phyloP scores from a whole-genome alignment of 2,888 invertebrate genomes.

The Serripes groenlandicus region DNA sequence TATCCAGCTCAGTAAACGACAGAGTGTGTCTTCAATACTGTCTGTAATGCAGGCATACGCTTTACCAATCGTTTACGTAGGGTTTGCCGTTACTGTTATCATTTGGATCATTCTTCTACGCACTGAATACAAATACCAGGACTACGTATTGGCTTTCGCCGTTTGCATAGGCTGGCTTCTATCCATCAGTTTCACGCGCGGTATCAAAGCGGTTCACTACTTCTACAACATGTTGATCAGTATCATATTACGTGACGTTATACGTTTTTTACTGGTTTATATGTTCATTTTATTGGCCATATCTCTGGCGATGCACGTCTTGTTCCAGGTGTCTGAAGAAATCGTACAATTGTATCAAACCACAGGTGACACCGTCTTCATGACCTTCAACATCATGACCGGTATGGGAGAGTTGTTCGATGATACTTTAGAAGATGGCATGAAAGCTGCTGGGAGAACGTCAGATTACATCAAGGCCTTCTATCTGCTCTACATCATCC shows the following conservation, averaged over 20 bases:
- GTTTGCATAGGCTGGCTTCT: slow-evolving; percentile 82
- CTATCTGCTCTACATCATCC: slow-evolving; percentile 81
- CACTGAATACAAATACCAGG: slow-evolving; percentile 65
- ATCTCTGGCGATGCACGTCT: slow-evolving; percentile 79
- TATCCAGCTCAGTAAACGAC: slow-evolving; percentile 6
- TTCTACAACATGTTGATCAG: slow-evolving; percentile 82
- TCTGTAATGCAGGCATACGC: slow-evolving; percentile 33
- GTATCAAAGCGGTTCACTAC: slow-evolving; percentile 81
- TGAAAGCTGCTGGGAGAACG: slow-evolving; percentile 58
- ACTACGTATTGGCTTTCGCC: slow-evolving; percentile 78
- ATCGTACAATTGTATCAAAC: slow-evolving; percentile 66
- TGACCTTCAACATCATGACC: slow-evolving; percentile 82
- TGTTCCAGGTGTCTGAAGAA: slow-evolving; percentile 73
- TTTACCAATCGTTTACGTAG: slow-evolving; percentile 43
- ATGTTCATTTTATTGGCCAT: slow-evolving; percentile 82
- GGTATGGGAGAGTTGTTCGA: slow-evolving; percentile 58
- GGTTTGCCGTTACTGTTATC: slow-evolving; percentile 72
- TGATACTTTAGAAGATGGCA: slow-evolving; percentile 47
- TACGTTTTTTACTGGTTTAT: slow-evolving; percentile 82
- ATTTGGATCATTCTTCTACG: slow-evolving; percentile 75
- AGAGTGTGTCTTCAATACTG: slow-evolving; percentile 14
- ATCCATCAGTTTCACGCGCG: slow-evolving; percentile 81
- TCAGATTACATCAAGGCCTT: slow-evolving; percentile 69
- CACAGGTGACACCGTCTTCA: slow-evolving; percentile 77
- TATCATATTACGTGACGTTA: slow-evolving; percentile 81